Base-by-base conservation (phyloP, 2,888 invertebrate genomes). In the Pelosia muscerda region DNA sequence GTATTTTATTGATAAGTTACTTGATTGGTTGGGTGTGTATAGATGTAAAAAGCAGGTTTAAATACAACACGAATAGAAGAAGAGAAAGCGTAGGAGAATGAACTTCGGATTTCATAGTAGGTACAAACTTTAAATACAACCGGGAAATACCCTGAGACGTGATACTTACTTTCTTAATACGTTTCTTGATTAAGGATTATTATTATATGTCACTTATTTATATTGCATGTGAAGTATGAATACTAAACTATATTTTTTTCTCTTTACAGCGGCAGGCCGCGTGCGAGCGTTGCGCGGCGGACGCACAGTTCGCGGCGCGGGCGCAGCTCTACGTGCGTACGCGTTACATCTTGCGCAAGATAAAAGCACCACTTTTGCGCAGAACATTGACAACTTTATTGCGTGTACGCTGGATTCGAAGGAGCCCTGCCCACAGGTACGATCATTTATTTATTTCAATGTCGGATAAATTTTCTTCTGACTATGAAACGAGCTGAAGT, bases 311-410 rank as follows among this genome's bases (percentile, higher is more conserved):
- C 88, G 92, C 31, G 96, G 96, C 65, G 96, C 96, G 0, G 98
- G 98, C 54, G 96, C 97, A 23, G 96, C 97, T 2, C 95, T 98
- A 68, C 95, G 97, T 34, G 96, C 96, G 5, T 98, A 98, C 88
- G 97, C 98, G 10, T 91, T 98, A 2, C 97, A 97, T 77, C 93
- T 98, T 65, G 97, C 98, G 1, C 96, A 97, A 73, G 98, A 98
- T 92, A 97, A 97, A 85, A 97, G 96, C 84, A 98, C 98, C 25
- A 98, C 98, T 3, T 99, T 99, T 88, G 98, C 98, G 54, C 97
- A 98, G 90, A 98, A 98, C 85, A 97, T 99, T 70, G 98, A 98
- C 90, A 98, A 98, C 93, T 99, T 99, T 89, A 98, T 99, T 73
- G 97, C 98, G 63, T 99, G 99, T 90, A 99, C 99, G 11, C 96